Percentiles rank a stretch among this genome's conserved stretches.
Conservation (phyloP, 2,113 vertebrate genomes). For the Forbesichthys agassizii region DNA sequence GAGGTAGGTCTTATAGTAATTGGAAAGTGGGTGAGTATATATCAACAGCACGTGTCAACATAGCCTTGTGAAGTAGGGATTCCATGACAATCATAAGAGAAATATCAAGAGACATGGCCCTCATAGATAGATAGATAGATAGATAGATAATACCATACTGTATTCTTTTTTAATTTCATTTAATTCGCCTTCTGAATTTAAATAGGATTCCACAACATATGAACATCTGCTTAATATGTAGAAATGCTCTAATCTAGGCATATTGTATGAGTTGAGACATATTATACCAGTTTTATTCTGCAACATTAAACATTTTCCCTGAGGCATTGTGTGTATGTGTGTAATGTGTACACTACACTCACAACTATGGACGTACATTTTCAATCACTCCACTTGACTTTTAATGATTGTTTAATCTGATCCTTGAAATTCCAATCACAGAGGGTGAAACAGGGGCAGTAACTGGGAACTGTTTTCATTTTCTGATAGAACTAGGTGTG, state of each 20-base stretch:
- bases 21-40: slow-evolving; percentile 25
- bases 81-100: slow-evolving; percentile 7
- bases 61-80: slow-evolving; percentile 13
- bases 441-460: background rate
- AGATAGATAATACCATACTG: no score
- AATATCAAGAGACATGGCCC: background rate
- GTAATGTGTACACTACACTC: background rate
- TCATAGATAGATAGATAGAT: no score
- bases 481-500: slow-evolving; percentile 11
- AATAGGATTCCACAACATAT: no score
- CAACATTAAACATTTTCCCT: no score
- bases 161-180: no score
- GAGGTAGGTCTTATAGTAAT: slow-evolving; percentile 32
- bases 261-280: no score
- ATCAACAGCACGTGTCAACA: slow-evolving; percentile 26
- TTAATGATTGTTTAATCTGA: background rate
- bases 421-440: background rate
- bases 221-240: no score
- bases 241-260: no score
- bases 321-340: background rate
- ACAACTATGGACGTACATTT: background rate
- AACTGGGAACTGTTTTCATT: background rate
- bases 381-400: background rate
- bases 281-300: no score
- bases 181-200: no score